Evolutionary conservation across 1,140 invertebrate genomes (phyloP), one percentile per base, ranked within the genome.

Genomic region (Cyrtorhinus lividipennis): DNA sequence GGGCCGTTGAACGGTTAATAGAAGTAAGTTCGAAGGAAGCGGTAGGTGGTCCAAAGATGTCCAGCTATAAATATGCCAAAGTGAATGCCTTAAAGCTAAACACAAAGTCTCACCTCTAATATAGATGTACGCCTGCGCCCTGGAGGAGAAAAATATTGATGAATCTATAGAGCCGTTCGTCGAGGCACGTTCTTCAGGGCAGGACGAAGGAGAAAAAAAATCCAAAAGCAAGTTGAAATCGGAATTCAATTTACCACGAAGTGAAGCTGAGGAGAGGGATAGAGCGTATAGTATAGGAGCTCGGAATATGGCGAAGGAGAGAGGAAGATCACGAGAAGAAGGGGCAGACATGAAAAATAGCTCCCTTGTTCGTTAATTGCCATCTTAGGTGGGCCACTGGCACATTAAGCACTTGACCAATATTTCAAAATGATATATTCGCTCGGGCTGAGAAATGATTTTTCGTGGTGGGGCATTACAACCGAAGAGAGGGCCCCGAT

Each of bases 301-400:
- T 95, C 1, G 79, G 88, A 62, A 89, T 92, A 64, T 86, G 90
- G 0, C 85, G 93, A 75, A 78, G 90, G 83, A 86, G 79, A 68
- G 80, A 77, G 77, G 85, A 72, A 65, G 83, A 76, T 74, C 81
- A 77, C n/a, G 76, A 80, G 76, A 68, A 73, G 77, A 66, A 78
- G 72, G 67, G 85, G 80, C 72, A 77, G 79, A 71, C 80, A 78
- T 53, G 74, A 79, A 48, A 76, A 73, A 65, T 78, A 76, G 70
- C 81, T 77, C 66, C 73, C 77, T 65, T 83, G 71, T 72, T 76
- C 73, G 48, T 53, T 53, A 53, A 53, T 53, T 53, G 48, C 48
- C 48, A 53, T 53, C 48, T 53, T 53, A 53, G 48, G 48, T 53
- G 48, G 48, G 48, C 48, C 48, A 53, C 12, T 53, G 48, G 48